phyloP scores from a whole-genome alignment of 2,888 invertebrate genomes.

The Drosophila anomalata region DNA sequence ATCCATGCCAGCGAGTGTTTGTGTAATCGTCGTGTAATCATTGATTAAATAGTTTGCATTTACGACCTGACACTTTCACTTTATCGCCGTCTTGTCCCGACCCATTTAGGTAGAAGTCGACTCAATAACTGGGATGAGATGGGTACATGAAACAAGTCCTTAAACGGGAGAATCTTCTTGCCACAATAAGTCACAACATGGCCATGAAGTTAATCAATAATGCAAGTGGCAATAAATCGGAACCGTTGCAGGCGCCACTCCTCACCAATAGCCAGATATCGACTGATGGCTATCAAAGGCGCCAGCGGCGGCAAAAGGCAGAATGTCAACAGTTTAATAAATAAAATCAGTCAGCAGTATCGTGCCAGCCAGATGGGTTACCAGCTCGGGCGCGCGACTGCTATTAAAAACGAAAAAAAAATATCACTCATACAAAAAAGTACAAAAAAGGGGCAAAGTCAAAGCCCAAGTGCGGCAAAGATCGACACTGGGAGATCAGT shows the following conservation, averaged over 20 bases:
- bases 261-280: slow-evolving; percentile 34
- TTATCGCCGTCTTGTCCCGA: neutral
- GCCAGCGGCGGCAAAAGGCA: slow-evolving; percentile 45
- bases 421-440: slow-evolving; percentile 19
- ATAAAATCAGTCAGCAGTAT: slow-evolving; percentile 74
- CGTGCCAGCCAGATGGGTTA: slow-evolving; percentile 42
- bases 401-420: slow-evolving; percentile 61
- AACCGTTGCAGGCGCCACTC: slow-evolving; percentile 58
- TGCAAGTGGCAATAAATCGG: slow-evolving; percentile 62
- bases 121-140: neutral
- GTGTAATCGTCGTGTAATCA: slow-evolving; percentile 30
- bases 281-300: slow-evolving; percentile 59
- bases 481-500: slow-evolving; percentile 40
- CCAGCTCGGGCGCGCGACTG: slow-evolving; percentile 49
- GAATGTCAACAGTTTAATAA: slow-evolving; percentile 81
- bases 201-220: slow-evolving; percentile 60
- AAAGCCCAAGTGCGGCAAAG: slow-evolving; percentile 44
- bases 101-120: neutral
- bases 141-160: neutral
- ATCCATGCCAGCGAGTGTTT: slow-evolving; percentile 30
- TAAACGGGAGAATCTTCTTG: slow-evolving; percentile 6
- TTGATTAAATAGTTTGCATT: slow-evolving; percentile 46
- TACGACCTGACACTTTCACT: slow-evolving; percentile 69
- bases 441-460: slow-evolving; percentile 32
- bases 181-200: slow-evolving; percentile 49